phyloP scores from a whole-genome alignment of 2,113 vertebrate species.

The Bostrychus sinensis region DNA sequence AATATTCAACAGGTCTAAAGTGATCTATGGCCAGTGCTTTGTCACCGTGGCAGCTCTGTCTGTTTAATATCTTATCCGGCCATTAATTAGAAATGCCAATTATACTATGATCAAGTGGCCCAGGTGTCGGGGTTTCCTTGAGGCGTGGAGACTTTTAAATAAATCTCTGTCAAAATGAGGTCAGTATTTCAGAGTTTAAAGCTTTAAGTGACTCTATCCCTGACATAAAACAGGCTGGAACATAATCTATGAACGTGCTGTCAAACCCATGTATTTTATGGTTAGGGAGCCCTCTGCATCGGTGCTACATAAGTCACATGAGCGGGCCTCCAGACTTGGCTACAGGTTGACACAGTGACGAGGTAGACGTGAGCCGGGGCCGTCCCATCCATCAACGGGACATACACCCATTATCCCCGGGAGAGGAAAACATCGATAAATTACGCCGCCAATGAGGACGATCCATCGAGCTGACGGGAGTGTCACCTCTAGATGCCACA shows the following conservation, averaged over 20 bases:
- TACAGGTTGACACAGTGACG: conserved; percentile 32
- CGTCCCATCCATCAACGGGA: conserved; percentile 71
- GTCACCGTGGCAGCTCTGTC: conserved; percentile 23
- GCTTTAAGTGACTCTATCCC: conserved; percentile 21
- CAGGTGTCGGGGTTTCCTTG: conserved; percentile 23
- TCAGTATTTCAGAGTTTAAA: conserved; percentile 42
- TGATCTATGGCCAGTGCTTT: conserved; percentile 13
- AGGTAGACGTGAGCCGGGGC: conserved; percentile 36
- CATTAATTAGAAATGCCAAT: conserved; percentile 54
- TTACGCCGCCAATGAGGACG: conserved; percentile 76
- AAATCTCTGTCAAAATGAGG: conserved; percentile 17
- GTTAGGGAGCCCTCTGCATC: conserved; percentile 23
- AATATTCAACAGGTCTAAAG: conserved; percentile 1
- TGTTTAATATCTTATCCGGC: conserved; percentile 22
- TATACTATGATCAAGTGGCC: conserved; percentile 44
- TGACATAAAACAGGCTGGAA: conserved; percentile 41
- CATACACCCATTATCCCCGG: conserved; percentile 71
- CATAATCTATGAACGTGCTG: conserved; percentile 29
- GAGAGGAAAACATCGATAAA: conserved; percentile 80
- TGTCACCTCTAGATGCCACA: conserved; percentile 77
- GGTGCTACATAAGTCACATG: conserved; percentile 42
- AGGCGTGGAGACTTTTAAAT: conserved; percentile 26
- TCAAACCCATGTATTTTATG: conserved; percentile 42
- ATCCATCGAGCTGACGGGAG: conserved; percentile 77
- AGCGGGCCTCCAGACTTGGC: conserved; percentile 12